Evolutionary conservation across 2,888 invertebrate species (phyloP).

Genomic region (Dryadula phaetusa): DNA sequence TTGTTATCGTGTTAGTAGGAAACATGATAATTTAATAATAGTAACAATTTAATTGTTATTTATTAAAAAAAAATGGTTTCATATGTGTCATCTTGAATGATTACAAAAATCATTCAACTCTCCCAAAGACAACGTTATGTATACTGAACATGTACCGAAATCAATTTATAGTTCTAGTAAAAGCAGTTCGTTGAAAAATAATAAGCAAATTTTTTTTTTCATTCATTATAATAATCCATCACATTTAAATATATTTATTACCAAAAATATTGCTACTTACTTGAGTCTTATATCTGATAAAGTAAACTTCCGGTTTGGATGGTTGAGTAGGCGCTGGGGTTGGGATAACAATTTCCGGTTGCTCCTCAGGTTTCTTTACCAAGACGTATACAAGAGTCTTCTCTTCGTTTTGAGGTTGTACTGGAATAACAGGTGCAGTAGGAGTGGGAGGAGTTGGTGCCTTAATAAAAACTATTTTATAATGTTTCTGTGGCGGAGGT

Average conservation of each 20-base stretch:
- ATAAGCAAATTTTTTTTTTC: not conserved
- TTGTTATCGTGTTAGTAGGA: too few relatives aligned
- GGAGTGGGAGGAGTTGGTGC: conserved; percentile 87
- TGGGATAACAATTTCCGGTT: conserved; percentile 91
- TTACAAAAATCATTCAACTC: not conserved
- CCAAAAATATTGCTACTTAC: conserved; percentile 65
- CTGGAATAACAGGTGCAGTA: conserved; percentile 85
- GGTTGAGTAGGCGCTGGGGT: conserved; percentile 93
- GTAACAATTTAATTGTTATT: not conserved
- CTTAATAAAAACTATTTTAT: conserved; percentile 94
- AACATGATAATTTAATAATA: too few relatives aligned
- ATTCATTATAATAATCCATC: not conserved
- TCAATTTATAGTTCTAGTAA: conserved; percentile 7
- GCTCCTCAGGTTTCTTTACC: conserved; percentile 94
- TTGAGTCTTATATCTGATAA: conserved; percentile 95
- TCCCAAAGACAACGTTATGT: not conserved
- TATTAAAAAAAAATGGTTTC: not conserved
- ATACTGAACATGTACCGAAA: not conserved
- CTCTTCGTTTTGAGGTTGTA: conserved; percentile 93
- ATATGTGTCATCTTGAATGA: not conserved
- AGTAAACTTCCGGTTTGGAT: conserved; percentile 95
- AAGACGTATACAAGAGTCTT: conserved; percentile 95
- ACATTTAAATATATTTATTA: not conserved
- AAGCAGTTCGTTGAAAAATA: not conserved
- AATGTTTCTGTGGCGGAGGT: conserved; percentile 89